Percentiles rank a stretch among this genome's conserved stretches.
phyloP scores from a whole-genome alignment of 2,113 vertebrate genomes.

The Lamprologus sp. region DNA sequence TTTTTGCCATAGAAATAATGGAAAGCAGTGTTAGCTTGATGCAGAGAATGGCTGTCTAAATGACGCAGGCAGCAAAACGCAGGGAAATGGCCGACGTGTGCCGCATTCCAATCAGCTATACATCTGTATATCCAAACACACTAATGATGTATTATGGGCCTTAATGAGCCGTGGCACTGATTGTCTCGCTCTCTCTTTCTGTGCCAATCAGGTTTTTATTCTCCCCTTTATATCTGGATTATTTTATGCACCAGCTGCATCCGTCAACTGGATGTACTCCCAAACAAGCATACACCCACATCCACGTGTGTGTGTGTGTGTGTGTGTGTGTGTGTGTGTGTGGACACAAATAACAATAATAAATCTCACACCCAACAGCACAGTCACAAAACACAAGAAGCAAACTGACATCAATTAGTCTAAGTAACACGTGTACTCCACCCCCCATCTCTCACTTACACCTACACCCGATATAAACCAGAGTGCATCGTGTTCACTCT shows the following conservation, averaged over 20 bases:
- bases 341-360: background rate
- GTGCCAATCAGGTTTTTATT: constrained; percentile 39
- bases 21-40: background rate
- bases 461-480: background rate
- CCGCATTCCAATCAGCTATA: constrained; percentile 16
- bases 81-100: background rate
- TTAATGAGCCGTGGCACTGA: constrained; percentile 52
- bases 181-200: constrained; percentile 23
- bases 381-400: background rate
- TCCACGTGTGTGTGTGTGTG: background rate
- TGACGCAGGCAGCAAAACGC: background rate
- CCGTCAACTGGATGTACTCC: background rate
- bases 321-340: background rate
- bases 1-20: background rate
- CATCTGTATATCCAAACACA: constrained; percentile 24
- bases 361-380: background rate
- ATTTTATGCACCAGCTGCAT: background rate
- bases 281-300: background rate
- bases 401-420: background rate
- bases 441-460: background rate
- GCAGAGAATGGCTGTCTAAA: background rate
- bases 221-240: background rate
- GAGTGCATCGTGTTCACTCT: background rate
- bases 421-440: background rate
- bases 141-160: constrained; percentile 45